Evolutionary conservation across 1,140 invertebrate genomes (phyloP), one percentile per base, ranked within the genome.

Genomic region (Bombus difficillimus): DNA sequence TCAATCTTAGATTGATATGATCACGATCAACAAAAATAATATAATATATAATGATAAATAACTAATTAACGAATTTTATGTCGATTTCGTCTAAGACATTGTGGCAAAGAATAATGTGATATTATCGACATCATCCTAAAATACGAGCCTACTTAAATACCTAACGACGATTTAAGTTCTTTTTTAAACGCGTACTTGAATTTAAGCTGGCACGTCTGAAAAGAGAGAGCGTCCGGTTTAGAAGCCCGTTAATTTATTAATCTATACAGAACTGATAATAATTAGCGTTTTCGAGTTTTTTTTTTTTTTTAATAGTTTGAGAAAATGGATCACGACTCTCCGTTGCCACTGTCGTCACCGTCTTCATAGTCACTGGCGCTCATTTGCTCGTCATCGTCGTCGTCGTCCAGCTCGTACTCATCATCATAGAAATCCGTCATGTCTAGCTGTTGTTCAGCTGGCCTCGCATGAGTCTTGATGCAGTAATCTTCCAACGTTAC

Each of bases 401-500:
- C 97, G 79, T 97, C 97, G 93, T 97, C 97, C 76, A 98, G 95
- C 91, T 97, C 97, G 93, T 98, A 98, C 93, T 99, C 98, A 95
- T 99, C 98, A 93, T 99, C 98, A 94, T 99, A 98, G 94, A 98
- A 98, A 93, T 98, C 98, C 76, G 98, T 98, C 97, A 98, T 98
- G 95, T 98, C 98, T 66, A 98, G 94, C 92, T 97, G 96, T 43
- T 97, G 97, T 88, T 97, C 97, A 85, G 97, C 97, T 22, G 97
- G 97, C 96, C 97, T 98, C 90, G 97, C 97, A 93, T 97, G 97
- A 25, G 98, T 98, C 94, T 99, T 99, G 92, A 99, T 98, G 94
- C 98, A 98, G 95, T 99, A 99, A 95, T 99, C 99, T 96, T 99
- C 99, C 92, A 99, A 95, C 4, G 99, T 99, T 83, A 98, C 97